Conservation (phyloP, 2,113 vertebrate species). For the Poeciliopsis occidentalis region DNA sequence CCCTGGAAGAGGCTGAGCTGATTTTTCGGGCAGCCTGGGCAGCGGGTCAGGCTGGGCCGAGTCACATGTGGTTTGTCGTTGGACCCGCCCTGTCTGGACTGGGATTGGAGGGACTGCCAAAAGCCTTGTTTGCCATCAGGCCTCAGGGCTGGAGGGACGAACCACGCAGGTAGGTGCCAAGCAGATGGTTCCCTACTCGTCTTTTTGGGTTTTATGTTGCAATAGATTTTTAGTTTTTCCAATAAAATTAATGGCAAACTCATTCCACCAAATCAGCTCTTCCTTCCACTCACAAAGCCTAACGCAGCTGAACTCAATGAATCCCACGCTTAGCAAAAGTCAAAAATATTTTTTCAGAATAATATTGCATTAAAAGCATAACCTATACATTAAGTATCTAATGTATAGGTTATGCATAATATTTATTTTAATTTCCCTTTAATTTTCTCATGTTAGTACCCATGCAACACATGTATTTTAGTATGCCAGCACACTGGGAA, state of each 20-base stretch:
- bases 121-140: slow-evolving; percentile 88
- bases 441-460: background rate
- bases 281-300: background rate
- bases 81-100: slow-evolving; percentile 87
- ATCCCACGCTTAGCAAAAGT: no score
- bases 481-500: no score
- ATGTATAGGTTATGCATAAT: background rate
- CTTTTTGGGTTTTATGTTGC: background rate
- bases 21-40: slow-evolving; percentile 88
- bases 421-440: background rate
- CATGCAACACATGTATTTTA: background rate
- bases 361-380: background rate
- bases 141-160: slow-evolving; percentile 92
- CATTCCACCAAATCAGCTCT: background rate
- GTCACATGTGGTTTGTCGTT: slow-evolving; percentile 93
- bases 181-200: background rate
- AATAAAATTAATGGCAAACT: background rate
- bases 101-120: slow-evolving; percentile 86
- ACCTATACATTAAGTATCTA: background rate
- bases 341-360: background rate
- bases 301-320: no score
- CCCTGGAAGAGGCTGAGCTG: slow-evolving; percentile 88
- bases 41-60: slow-evolving; percentile 86
- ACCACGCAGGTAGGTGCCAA: slow-evolving; percentile 72
- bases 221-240: background rate